Conservation (phyloP, 1,140 invertebrate genomes). For the Macrobrachium nipponense region DNA sequence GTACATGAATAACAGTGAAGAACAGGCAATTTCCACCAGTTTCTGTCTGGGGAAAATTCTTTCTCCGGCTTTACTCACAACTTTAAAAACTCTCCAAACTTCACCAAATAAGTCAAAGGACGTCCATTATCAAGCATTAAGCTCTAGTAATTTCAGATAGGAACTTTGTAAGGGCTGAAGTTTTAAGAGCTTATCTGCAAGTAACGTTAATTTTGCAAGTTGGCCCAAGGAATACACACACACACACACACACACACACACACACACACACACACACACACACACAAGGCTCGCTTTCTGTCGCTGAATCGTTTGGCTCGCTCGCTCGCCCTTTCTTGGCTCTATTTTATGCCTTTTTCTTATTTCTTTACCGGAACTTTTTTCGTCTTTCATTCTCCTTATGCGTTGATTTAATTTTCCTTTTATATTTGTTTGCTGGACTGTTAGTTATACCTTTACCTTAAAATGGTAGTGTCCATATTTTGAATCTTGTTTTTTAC, state of each 20-base stretch:
- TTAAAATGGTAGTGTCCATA: too few species aligned
- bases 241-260: too few species aligned
- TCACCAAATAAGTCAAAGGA: conserved; percentile 57
- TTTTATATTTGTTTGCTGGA: too few species aligned
- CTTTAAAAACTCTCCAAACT: conserved; percentile 46
- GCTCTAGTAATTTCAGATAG: conserved; percentile 54
- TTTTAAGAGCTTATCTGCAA: conserved; percentile 53
- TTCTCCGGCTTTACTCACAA: conserved; percentile 21
- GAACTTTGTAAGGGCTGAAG: conserved; percentile 41
- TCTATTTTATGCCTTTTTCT: too few species aligned
- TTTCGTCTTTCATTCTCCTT: too few species aligned
- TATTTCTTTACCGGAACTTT: too few species aligned
- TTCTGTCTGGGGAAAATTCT: background rate
- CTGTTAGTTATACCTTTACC: too few species aligned
- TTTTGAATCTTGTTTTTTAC: too few species aligned
- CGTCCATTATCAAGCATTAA: conserved; percentile 57
- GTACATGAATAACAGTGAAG: conserved; percentile 2
- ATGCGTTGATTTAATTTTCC: too few species aligned
- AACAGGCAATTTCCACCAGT: background rate
- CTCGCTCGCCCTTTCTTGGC: too few species aligned
- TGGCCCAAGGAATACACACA: background rate
- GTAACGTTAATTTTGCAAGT: conserved; percentile 50
- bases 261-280: background rate
- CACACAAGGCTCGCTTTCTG: background rate
- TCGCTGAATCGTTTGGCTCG: too few species aligned